A percentile compares a stretch with the other conserved stretches of the same genome.
Conservation (phyloP, 1,140 invertebrate genomes). For the Dysdera silvatica region DNA sequence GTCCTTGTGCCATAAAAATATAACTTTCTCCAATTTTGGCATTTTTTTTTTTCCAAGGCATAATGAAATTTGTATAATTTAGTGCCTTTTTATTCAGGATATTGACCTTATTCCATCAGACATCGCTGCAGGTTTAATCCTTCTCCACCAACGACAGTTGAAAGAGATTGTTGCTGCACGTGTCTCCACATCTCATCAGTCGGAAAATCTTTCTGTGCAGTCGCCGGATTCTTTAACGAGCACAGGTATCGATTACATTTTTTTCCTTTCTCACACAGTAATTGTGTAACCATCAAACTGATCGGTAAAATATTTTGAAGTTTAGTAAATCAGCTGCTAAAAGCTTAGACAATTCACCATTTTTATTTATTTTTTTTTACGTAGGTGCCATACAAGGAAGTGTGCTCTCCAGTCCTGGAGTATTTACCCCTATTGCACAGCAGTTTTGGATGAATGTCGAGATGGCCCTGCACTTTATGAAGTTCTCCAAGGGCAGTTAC, state of each 20-base stretch:
- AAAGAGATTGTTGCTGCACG: constrained; percentile 52
- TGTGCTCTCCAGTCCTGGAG: constrained; percentile 24
- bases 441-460: constrained; percentile 67
- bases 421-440: constrained; percentile 26
- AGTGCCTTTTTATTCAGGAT: constrained; percentile 63
- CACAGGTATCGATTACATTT: constrained; percentile 6
- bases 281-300: background rate
- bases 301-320: background rate
- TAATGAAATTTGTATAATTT: background rate
- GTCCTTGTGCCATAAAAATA: too few species aligned
- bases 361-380: background rate
- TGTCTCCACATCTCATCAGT: constrained; percentile 46
- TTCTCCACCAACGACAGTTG: constrained; percentile 54
- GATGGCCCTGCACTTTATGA: constrained; percentile 63
- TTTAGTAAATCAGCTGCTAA: background rate
- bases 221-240: constrained; percentile 26
- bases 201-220: constrained; percentile 21
- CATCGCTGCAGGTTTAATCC: constrained; percentile 72
- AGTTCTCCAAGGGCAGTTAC: constrained; percentile 72
- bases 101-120: constrained; percentile 82
- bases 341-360: background rate
- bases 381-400: constrained; percentile 25
- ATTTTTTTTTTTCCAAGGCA: background rate
- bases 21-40: background rate
- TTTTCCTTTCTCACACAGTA: background rate